These are phyloP conservation scores for Aphodius granarius DNA, from an alignment of 2,888 invertebrate genomes.

Conservation along the genomic window DNA sequence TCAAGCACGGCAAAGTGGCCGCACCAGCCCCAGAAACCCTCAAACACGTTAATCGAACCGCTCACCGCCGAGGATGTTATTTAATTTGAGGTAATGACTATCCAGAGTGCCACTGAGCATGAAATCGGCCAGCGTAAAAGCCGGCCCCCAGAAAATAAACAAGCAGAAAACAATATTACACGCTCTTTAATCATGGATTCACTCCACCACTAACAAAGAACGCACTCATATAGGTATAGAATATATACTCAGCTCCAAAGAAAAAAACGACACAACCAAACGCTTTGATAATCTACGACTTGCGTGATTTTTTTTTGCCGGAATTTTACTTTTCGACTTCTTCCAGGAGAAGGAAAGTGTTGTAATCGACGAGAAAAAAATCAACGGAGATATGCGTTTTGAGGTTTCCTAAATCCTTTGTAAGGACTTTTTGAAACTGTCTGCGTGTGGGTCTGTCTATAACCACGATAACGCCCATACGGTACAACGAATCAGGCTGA, in stretches of 20 bases:
- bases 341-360: no score
- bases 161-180: slow-evolving; percentile 48
- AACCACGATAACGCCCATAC: no score
- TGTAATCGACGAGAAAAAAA: no score
- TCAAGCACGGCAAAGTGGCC: neutral
- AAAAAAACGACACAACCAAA: neutral
- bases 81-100: neutral
- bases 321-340: no score
- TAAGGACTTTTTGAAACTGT: no score
- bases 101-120: neutral
- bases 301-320: neutral
- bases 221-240: neutral
- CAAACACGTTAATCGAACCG: neutral
- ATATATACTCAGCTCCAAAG: neutral
- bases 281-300: neutral
- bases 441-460: no score
- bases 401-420: no score
- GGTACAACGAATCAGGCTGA: no score
- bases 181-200: slow-evolving; percentile 43
- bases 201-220: neutral
- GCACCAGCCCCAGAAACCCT: neutral
- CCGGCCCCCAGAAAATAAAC: slow-evolving; percentile 39
- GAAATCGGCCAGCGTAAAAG: slow-evolving; percentile 32
- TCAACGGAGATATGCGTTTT: no score
- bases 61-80: neutral